Percentiles rank a stretch among this genome's conserved stretches.
Evolutionary conservation across 2,113 vertebrate genomes (phyloP).

Genomic region (Clarias magur): DNA sequence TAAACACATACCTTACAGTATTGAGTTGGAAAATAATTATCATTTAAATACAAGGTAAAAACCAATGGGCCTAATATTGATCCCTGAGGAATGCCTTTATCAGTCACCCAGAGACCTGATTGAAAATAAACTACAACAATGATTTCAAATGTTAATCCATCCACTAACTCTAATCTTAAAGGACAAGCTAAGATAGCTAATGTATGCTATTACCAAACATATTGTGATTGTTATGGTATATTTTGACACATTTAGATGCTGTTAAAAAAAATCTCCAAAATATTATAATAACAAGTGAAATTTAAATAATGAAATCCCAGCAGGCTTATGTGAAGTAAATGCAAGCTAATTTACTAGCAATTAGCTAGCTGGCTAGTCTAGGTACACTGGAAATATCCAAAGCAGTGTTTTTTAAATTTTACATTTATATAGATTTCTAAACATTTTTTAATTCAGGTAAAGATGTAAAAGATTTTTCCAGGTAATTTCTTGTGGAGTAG

Average conservation of each 20-base stretch:
- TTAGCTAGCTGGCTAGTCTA: neutral
- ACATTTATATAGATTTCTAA: neutral
- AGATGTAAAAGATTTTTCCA: neutral
- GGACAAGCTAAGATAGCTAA: neutral
- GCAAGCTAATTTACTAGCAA: neutral
- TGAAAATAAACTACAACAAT: too few species aligned
- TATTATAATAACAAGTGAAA: neutral
- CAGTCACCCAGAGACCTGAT: too few species aligned
- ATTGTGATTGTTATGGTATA: neutral
- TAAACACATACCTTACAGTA: too few species aligned
- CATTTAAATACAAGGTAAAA: too few species aligned
- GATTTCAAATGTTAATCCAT: neutral
- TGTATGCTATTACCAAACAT: neutral
- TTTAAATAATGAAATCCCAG: neutral
- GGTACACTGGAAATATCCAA: neutral
- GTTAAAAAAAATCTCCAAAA: neutral
- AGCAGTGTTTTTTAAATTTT: neutral
- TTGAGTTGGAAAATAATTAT: too few species aligned
- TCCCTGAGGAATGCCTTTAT: too few species aligned
- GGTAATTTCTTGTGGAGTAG: neutral
- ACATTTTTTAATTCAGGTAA: neutral
- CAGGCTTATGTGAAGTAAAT: neutral
- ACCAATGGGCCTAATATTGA: too few species aligned
- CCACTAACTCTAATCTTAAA: neutral
- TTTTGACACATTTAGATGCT: neutral